Conservation (phyloP, 2,888 invertebrate species). For the Cheilosia vernalis region DNA sequence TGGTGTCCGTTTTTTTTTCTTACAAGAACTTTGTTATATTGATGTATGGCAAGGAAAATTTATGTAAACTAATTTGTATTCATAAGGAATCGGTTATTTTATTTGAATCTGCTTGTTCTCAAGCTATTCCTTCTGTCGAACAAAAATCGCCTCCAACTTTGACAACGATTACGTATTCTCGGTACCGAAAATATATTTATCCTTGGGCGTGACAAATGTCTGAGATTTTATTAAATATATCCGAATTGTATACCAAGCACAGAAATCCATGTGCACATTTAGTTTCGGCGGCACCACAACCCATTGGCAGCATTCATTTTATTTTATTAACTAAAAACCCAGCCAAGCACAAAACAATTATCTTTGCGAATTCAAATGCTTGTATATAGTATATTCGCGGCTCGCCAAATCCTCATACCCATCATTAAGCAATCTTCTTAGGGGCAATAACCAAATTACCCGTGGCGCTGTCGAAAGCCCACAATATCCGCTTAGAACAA, state of each 20-base stretch:
- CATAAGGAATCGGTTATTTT: too few relatives aligned
- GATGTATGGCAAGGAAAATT: too few relatives aligned
- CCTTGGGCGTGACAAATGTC: too few relatives aligned
- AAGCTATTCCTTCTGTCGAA: too few relatives aligned
- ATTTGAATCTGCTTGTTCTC: too few relatives aligned
- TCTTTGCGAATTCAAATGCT: slow-evolving; percentile 43
- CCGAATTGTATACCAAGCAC: neutral
- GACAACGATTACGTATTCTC: too few relatives aligned
- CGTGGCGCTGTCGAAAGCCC: slow-evolving; percentile 19
- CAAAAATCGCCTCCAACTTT: too few relatives aligned
- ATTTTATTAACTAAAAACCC: slow-evolving; percentile 37
- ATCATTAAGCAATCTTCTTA: slow-evolving; percentile 63
- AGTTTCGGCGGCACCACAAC: slow-evolving; percentile 32
- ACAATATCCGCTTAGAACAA: slow-evolving; percentile 39
- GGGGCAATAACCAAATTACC: slow-evolving; percentile 64
- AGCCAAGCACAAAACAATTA: slow-evolving; percentile 50
- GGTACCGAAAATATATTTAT: too few relatives aligned
- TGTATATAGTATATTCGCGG: slow-evolving; percentile 24
- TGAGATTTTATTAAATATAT: too few relatives aligned
- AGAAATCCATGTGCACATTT: slow-evolving; percentile 21
- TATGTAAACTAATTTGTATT: too few relatives aligned
- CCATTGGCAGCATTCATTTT: slow-evolving; percentile 17
- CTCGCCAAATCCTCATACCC: slow-evolving; percentile 47
- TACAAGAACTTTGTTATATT: too few relatives aligned
- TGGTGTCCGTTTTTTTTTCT: too few relatives aligned